Conservation (phyloP, 2,888 invertebrate genomes). For the Ophion ventricosus region DNA sequence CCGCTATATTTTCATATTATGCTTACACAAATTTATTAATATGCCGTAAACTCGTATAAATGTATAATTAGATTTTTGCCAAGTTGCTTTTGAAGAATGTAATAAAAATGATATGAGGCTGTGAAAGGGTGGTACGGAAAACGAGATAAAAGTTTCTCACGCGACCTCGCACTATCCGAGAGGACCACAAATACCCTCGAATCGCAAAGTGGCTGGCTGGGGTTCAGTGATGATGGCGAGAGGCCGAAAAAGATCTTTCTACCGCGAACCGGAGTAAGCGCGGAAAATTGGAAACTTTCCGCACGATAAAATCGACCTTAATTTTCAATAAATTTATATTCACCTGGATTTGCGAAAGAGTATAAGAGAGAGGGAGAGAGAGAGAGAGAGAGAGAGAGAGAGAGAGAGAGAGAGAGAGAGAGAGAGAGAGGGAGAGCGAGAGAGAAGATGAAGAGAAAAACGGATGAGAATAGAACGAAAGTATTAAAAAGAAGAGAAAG, state of each 20-base stretch:
- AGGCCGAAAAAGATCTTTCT: conserved; percentile 49
- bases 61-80: background rate
- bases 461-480: background rate
- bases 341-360: conserved; percentile 50
- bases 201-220: conserved; percentile 31
- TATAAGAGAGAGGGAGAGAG: background rate
- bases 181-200: conserved; percentile 51
- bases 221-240: conserved; percentile 41
- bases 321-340: conserved; percentile 80
- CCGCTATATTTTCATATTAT: background rate
- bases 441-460: background rate
- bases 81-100: background rate
- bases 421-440: background rate
- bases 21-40: background rate
- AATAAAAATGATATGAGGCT: conserved; percentile 5
- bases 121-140: background rate
- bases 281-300: conserved; percentile 81
- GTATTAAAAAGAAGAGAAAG: background rate
- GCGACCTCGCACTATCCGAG: conserved; percentile 31
- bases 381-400: background rate
- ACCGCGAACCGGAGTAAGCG: conserved; percentile 64
- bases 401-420: background rate
- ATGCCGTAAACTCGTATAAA: background rate
- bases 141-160: conserved; percentile 31
- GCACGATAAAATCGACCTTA: conserved; percentile 81